Evolutionary conservation across 2,797 vertebrate species (phyloP), one percentile per base, ranked within the genome.

Genomic region (Gymnopithys bicolor): DNA sequence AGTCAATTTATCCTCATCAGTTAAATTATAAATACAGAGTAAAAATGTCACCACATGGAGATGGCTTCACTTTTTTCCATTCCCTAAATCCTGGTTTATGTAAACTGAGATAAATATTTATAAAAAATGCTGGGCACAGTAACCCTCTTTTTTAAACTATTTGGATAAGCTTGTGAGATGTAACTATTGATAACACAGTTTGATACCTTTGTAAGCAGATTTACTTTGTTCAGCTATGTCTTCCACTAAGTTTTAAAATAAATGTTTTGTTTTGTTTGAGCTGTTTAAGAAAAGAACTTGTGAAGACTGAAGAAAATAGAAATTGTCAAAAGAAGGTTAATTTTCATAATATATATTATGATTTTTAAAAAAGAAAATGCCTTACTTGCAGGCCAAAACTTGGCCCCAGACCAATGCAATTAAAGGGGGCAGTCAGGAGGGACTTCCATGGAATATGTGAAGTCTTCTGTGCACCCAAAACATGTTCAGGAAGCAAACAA

Each of bases 51-150:
- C 77, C 66, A 88, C 94, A 88, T 95, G 90, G 74, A 78, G 83
- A 87, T 89, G 84, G 75, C 80, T 93, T 97, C 55, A 43, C 67
- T 85, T 96, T 92, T 97, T 93, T 93, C 92, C 74, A 83, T 96
- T 96, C 91, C 92, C 68, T 67, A 96, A 97, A 97, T 96, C 93
- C 67, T 89, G 67, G 62, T 91, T 91, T 95, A 94, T 94, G 91
- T 96, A 97, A 97, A 87, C 46, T 58, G 82, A 93, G 76, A 96
- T 90, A 96, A 97, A 95, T 96, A 97, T 97, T 97, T 97, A 86
- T 91, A 58, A 96, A 92, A 96, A 95, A 94, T 76, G n/a, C 68
- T 81, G 85, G 81, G 75, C 94, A 94, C 23, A 74, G 71, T 95
- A 97, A 97, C 87, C 46, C 70, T 87, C 67, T 71, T 92, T 96